These are phyloP conservation scores for Spea multiplicata DNA, from an alignment of 2,113 vertebrate genomes.

Conservation along the genomic window DNA sequence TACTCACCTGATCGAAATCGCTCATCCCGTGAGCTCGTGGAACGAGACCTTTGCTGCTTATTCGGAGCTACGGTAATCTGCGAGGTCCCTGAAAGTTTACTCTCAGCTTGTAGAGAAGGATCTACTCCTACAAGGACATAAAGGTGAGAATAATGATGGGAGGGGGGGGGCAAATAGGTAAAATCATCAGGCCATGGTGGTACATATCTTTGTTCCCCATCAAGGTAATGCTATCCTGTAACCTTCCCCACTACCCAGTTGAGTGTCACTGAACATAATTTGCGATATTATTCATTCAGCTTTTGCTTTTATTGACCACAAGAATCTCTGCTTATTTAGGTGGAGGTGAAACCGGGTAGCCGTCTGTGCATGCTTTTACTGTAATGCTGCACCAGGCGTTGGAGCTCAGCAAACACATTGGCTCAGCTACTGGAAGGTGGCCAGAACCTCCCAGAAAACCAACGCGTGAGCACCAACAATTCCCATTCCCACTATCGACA, in stretches of 20 bases:
- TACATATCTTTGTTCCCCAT: too few relatives aligned
- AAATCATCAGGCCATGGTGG: neutral
- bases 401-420: neutral
- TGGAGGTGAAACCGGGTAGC: neutral
- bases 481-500: neutral
- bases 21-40: slow-evolving; percentile 82
- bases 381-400: neutral
- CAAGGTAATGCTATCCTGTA: too few relatives aligned
- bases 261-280: too few relatives aligned
- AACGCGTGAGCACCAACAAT: too few relatives aligned
- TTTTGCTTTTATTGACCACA: slow-evolving; percentile 4
- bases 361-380: neutral
- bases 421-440: slow-evolving; percentile 20
- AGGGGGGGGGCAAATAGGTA: neutral
- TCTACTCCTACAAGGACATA: slow-evolving; percentile 78
- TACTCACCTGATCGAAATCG: slow-evolving; percentile 90
- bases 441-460: slow-evolving; percentile 24
- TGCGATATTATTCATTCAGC: neutral
- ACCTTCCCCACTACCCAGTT: neutral
- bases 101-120: slow-evolving; percentile 82
- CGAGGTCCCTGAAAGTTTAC: slow-evolving; percentile 70
- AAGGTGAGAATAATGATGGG: neutral
- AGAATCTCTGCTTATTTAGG: neutral
- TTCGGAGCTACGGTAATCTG: slow-evolving; percentile 61
- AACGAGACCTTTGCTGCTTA: slow-evolving; percentile 79